Evolutionary conservation across 2,888 invertebrate genomes (phyloP).

Genomic region (Catocala fraxini): DNA sequence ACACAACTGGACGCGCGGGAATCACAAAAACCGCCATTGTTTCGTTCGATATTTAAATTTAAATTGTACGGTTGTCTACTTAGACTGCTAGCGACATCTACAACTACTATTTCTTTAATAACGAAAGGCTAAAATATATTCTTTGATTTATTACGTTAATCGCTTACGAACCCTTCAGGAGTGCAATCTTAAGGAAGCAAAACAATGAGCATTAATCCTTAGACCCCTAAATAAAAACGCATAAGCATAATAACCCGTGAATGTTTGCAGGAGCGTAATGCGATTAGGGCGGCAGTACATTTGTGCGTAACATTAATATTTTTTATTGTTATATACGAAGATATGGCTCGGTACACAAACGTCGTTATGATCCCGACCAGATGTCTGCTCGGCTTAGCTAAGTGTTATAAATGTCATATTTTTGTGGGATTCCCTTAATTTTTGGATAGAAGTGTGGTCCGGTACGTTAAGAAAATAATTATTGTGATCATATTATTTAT

Average conservation of each 20-base stretch:
- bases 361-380: slow-evolving; percentile 69
- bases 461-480: background rate
- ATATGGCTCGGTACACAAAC: slow-evolving; percentile 79
- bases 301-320: slow-evolving; percentile 81
- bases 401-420: slow-evolving; percentile 45
- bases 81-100: too few species aligned
- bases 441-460: slow-evolving; percentile 14
- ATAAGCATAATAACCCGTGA: slow-evolving; percentile 83
- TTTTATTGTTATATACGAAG: slow-evolving; percentile 80
- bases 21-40: background rate
- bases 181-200: slow-evolving; percentile 34
- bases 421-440: slow-evolving; percentile 31
- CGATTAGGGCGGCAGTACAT: slow-evolving; percentile 73
- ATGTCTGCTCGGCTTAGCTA: slow-evolving; percentile 55
- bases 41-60: slow-evolving; percentile 6
- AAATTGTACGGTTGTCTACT: background rate
- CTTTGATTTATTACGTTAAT: slow-evolving; percentile 41
- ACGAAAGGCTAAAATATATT: too few species aligned
- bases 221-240: slow-evolving; percentile 74
- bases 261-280: slow-evolving; percentile 77
- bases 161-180: slow-evolving; percentile 29
- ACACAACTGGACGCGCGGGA: too few species aligned
- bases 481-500: too few species aligned
- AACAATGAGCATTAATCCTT: slow-evolving; percentile 63
- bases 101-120: too few species aligned